Base-by-base conservation (phyloP, 92 coral and sea anemone genomes). In the Palythoa grandis region DNA sequence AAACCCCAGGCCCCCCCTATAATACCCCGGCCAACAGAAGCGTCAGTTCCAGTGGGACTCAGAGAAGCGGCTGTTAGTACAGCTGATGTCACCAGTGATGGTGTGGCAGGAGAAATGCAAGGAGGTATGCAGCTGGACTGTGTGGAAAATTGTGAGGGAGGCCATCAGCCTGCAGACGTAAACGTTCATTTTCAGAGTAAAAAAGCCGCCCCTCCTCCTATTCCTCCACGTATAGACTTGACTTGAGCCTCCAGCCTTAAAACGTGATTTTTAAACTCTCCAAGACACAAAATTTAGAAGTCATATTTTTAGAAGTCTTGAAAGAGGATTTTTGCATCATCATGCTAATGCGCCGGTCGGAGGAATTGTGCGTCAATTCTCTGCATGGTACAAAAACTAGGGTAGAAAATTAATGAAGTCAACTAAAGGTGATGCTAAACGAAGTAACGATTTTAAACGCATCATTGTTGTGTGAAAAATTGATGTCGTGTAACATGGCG, bases 211-310 rank as follows among this genome's bases (percentile, higher is more conserved):
- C 85, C 85, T 11, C 84, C 84, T 8, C 85, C 85, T 7, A 66
- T 80, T 66, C 74, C 85, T 80, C 73, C 85, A n/a, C 85, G 85
- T 2, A 10, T 80, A 80, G 85, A 80, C 73, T 53, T 79, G 5
- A n/a, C 72, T 23, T 80, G 85, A 80, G 5, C 74, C 47, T 13
- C 74, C 39, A 69, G 47, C 25, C 43, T 13, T 69, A 29, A 29
- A 29, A 29, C 35, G 19, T 37, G 15, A 4, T 22, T 22, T 22
- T 69, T 15, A 35, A 29, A 9, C 4, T 69, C 1, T 37, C 14
- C 73, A 12, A 43, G 50, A 43, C 50, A 43, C 50, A 43, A 43
- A 5, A 43, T 43, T 43, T 43, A 43, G 50, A 43, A 1, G 50
- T 43, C 35, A 29, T 29, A 29, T 29, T 29, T 29, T 29, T 29